phyloP scores from a whole-genome alignment of 2,888 invertebrate species.

The Griposia aprilina region DNA sequence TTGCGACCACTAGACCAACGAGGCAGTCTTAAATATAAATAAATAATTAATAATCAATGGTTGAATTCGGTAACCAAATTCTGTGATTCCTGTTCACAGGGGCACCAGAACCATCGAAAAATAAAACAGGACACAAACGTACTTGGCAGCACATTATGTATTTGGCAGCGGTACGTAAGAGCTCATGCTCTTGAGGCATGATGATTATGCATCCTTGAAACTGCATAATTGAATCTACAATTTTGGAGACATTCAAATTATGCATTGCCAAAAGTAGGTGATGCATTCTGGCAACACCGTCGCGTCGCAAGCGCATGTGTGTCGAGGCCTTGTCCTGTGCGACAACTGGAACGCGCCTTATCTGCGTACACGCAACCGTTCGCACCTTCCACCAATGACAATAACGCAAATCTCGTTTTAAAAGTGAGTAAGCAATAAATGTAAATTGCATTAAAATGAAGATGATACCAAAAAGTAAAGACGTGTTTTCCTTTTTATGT shows the following conservation, averaged over 20 bases:
- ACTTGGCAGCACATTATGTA: not conserved
- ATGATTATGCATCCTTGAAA: not conserved
- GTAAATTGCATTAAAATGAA: constrained; percentile 69
- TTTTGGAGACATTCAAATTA: constrained; percentile 30
- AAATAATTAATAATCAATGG: not conserved
- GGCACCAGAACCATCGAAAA: not conserved
- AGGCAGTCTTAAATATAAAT: not conserved
- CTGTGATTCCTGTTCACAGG: not conserved
- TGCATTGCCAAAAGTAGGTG: constrained; percentile 53
- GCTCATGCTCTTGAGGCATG: not conserved
- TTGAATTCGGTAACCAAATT: not conserved
- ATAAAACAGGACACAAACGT: not conserved
- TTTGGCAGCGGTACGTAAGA: not conserved
- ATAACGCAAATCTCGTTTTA: constrained; percentile 56
- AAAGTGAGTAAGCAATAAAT: constrained; percentile 72
- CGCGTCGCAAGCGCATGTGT: constrained; percentile 64
- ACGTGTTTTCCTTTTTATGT: constrained; percentile 33
- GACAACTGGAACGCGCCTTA: constrained; percentile 73
- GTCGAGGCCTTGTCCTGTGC: constrained; percentile 74
- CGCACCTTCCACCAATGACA: constrained; percentile 71
- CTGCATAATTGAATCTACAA: not conserved
- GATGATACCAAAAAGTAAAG: constrained; percentile 52
- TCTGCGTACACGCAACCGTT: constrained; percentile 75
- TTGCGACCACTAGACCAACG: no score
- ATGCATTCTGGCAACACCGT: constrained; percentile 59